Evolutionary conservation across 1,140 invertebrate genomes (phyloP).

Genomic region (Schlechtendalia chinensis): DNA sequence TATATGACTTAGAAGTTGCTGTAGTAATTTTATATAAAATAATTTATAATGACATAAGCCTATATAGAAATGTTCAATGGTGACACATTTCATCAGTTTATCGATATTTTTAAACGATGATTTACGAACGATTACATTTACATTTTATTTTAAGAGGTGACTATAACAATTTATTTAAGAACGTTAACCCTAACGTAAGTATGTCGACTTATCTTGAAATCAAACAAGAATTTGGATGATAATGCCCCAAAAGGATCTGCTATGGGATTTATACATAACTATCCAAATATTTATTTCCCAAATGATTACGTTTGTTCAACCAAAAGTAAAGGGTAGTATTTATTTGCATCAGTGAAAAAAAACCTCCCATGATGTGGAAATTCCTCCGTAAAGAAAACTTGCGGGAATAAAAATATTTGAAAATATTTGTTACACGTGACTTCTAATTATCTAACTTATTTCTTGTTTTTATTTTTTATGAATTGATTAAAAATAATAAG

Average conservation of each 20-base stretch:
- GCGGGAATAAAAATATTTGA: background rate
- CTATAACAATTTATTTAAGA: conserved; percentile 1
- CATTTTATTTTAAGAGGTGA: background rate
- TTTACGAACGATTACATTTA: background rate
- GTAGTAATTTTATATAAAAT: background rate
- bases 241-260: background rate
- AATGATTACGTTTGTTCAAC: background rate
- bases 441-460: too few species aligned
- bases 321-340: too few species aligned
- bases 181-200: too few species aligned
- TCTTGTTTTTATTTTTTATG: too few species aligned
- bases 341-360: too few species aligned
- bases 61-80: background rate
- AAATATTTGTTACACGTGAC: too few species aligned
- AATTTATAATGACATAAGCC: background rate
- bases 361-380: too few species aligned
- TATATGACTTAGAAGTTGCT: background rate
- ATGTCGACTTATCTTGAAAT: background rate
- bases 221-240: background rate
- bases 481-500: too few species aligned
- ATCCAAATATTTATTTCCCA: background rate
- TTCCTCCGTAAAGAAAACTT: too few species aligned
- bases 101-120: background rate
- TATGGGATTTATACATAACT: background rate
- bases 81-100: background rate